Evolutionary conservation across 2,797 vertebrate genomes (phyloP), one percentile per base, ranked within the genome.

Genomic region (Oryzias sinensis): DNA sequence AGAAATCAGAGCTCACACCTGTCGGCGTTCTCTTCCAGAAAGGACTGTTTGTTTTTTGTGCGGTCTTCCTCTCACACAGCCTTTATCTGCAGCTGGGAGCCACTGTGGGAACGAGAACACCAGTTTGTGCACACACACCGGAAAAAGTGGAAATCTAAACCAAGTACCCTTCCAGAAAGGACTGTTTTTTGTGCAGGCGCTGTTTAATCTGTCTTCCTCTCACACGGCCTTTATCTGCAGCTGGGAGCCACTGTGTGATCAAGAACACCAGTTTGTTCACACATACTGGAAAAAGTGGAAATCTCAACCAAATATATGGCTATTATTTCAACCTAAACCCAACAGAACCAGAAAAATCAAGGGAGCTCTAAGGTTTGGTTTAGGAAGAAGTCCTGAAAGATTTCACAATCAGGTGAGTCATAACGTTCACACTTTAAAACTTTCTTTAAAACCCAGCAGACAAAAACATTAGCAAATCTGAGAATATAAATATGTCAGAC

Each of bases 1-100:
- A 47, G 43, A 76, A 79, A 67, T 66, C 78, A 2, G 61, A 62
- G 65, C 59, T 65, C 62, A 59, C 72, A 74, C 74, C 68, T 81
- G 67, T 54, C 37, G 20, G 14, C 42, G 41, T 77, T 72, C 68
- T 43, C 62, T 43, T 22, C 18, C 14, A 59, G 27, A 58, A 33
- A 44, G 18, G 53, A 53, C 20, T 65, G 78, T 76, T 78, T 86
- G 64, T 68, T 74, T 27, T 63, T 37, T 37, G 33, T 55, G 57
- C 48, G 53, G 49, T 55, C 49, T 82, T 88, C 81, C 72, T 70
- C 66, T 68, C 75, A 47, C 53, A 58, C 18, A 17, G 53, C 49
- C 37, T 59, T 52, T 52, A 56, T 65, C 56, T 59, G 47, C 64
- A 2, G 59, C 62, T 3, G 37, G 3, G 43, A 16, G 33, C 18